Percentiles rank a stretch among this genome's conserved stretches.
Evolutionary conservation across 2,888 invertebrate species (phyloP).

Genomic region (Andrena haemorrhoa): DNA sequence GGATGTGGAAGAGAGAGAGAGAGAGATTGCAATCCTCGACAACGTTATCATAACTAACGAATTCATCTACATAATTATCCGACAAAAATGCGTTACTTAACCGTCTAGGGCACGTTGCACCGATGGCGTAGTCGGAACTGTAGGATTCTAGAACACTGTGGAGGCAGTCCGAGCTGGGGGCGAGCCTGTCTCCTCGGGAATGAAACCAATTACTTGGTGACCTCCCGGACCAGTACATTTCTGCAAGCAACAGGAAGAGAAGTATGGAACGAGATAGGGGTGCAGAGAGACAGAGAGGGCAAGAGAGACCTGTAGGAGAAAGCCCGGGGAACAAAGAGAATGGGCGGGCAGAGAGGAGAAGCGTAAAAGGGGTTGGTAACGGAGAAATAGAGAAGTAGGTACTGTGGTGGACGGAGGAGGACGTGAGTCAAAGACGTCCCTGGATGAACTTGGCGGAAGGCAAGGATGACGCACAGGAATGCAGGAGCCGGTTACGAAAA

Average conservation of each 20-base stretch:
- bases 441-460: not conserved
- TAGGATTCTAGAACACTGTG: constrained; percentile 61
- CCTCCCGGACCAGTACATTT: constrained; percentile 79
- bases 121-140: constrained; percentile 57
- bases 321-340: constrained; percentile 44
- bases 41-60: constrained; percentile 82
- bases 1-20: constrained; percentile 39
- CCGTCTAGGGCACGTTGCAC: constrained; percentile 60
- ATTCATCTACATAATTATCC: constrained; percentile 84
- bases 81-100: constrained; percentile 80
- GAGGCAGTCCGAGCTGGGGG: constrained; percentile 73
- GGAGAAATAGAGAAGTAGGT: constrained; percentile 9
- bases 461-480: not conserved
- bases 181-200: constrained; percentile 82
- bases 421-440: constrained; percentile 14
- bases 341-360: constrained; percentile 13
- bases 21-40: constrained; percentile 64
- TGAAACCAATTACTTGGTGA: constrained; percentile 84
- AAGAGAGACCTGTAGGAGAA: constrained; percentile 28
- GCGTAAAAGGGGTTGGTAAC: not conserved
- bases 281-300: constrained; percentile 41
- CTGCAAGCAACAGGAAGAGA: constrained; percentile 66
- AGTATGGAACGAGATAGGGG: constrained; percentile 13
- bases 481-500: not conserved
- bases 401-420: not conserved